Conservation (phyloP, 1,140 invertebrate genomes). For the Drosophila tristis region DNA sequence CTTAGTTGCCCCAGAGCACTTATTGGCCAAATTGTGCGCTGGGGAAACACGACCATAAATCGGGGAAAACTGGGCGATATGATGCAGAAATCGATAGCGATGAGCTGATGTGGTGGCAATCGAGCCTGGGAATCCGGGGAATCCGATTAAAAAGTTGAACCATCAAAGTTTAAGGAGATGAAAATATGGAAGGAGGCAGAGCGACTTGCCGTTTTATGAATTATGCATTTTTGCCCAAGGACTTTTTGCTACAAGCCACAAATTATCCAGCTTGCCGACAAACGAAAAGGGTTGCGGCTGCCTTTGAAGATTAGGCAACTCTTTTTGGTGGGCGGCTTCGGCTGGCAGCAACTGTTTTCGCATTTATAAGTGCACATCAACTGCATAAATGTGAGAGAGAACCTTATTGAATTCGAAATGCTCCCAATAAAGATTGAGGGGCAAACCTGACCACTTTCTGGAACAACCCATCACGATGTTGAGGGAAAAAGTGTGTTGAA, state of each 20-base stretch:
- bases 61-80: slow-evolving; percentile 34
- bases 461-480: neutral
- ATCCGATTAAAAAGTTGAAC: slow-evolving; percentile 75
- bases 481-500: no score
- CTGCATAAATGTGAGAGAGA: slow-evolving; percentile 45
- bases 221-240: slow-evolving; percentile 69
- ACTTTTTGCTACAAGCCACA: slow-evolving; percentile 68
- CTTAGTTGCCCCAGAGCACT: slow-evolving; percentile 43
- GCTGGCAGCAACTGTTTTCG: slow-evolving; percentile 25
- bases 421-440: neutral
- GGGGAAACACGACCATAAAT: slow-evolving; percentile 17
- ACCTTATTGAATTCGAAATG: slow-evolving; percentile 36
- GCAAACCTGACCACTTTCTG: neutral
- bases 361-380: slow-evolving; percentile 48
- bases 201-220: slow-evolving; percentile 57
- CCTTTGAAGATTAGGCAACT: slow-evolving; percentile 61
- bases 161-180: slow-evolving; percentile 60
- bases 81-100: slow-evolving; percentile 8
- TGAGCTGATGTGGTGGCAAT: slow-evolving; percentile 45
- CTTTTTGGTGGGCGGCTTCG: neutral
- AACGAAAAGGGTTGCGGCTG: slow-evolving; percentile 65
- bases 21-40: slow-evolving; percentile 29
- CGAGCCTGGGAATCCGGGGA: slow-evolving; percentile 45
- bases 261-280: slow-evolving; percentile 50
- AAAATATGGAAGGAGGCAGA: slow-evolving; percentile 6